Conservation (phyloP, 1,140 invertebrate species). For the Drosophila bocki region DNA sequence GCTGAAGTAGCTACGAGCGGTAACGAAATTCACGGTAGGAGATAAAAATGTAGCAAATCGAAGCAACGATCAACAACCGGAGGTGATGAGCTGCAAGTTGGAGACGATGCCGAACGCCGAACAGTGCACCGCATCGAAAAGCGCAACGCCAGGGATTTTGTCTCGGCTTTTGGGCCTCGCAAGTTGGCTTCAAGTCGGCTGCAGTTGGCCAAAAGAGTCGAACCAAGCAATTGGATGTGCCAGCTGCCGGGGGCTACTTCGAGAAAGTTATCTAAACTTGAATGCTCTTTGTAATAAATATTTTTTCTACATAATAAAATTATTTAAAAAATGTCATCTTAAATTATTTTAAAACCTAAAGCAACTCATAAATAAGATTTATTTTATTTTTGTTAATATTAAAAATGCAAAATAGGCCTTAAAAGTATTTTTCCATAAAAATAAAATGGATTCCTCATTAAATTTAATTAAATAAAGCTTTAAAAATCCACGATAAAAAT, state of each 20-base stretch:
- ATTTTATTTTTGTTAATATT: too few relatives aligned
- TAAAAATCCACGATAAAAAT: too few relatives aligned
- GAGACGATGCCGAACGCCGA: conserved; percentile 18
- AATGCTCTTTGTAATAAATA: conserved; percentile 7
- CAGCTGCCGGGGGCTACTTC: conserved; percentile 5
- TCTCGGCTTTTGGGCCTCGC: conserved; percentile 6
- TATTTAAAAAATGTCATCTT: too few relatives aligned
- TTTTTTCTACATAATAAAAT: too few relatives aligned
- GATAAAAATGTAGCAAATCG: conserved; percentile 83
- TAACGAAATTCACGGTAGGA: conserved; percentile 83
- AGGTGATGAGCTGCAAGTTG: conserved; percentile 57
- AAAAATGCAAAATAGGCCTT: too few relatives aligned
- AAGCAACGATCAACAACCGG: conserved; percentile 81
- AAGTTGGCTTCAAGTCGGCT: conserved; percentile 24
- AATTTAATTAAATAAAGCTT: too few relatives aligned
- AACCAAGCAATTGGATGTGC: conserved; percentile 46
- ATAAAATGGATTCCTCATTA: too few relatives aligned
- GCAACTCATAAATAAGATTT: too few relatives aligned
- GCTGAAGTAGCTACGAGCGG: conserved; percentile 75
- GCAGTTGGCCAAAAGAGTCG: conserved; percentile 14
- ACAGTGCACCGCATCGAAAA: conserved; percentile 44
- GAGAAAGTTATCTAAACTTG: not conserved
- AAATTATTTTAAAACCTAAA: too few relatives aligned
- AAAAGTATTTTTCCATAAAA: not conserved
- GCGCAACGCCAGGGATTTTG: conserved; percentile 34